Conservation (phyloP, 2,113 vertebrate genomes). For the Daphoenositta chrysoptera region DNA sequence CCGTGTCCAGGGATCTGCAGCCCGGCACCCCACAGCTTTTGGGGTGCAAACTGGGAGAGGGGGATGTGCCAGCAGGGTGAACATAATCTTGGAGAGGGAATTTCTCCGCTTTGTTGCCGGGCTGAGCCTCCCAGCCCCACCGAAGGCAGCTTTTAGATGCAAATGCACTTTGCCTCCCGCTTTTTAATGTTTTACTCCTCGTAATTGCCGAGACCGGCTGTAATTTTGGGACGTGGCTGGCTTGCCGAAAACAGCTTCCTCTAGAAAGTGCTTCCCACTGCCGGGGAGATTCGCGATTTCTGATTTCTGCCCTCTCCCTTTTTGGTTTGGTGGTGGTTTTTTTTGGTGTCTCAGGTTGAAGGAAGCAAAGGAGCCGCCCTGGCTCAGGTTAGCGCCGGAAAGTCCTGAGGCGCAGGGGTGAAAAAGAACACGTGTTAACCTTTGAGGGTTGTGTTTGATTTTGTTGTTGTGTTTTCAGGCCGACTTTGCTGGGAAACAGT, state of each 20-base stretch:
- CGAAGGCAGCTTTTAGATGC: slow-evolving; percentile 73
- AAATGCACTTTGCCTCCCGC: slow-evolving; percentile 73
- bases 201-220: slow-evolving; percentile 74
- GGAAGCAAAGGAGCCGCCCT: background rate
- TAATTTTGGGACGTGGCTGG: slow-evolving; percentile 62
- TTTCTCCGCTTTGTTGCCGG: slow-evolving; percentile 64
- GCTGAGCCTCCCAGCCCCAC: slow-evolving; percentile 31
- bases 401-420: background rate
- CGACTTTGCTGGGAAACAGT: slow-evolving; percentile 38
- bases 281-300: slow-evolving; percentile 6
- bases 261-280: background rate
- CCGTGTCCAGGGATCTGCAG: rapidly evolving
- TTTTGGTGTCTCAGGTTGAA: slow-evolving; percentile 35
- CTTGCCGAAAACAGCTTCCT: slow-evolving; percentile 61
- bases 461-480: background rate
- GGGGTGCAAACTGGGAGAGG: rapidly evolving
- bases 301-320: background rate
- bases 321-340: too few species aligned
- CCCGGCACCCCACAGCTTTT: rapidly evolving
- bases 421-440: background rate
- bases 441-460: background rate
- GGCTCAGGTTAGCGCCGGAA: background rate
- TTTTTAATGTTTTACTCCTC: slow-evolving; percentile 80
- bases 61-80: slow-evolving; percentile 29
- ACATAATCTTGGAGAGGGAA: slow-evolving; percentile 44